A percentile compares a stretch with the other conserved stretches of the same genome.
Evolutionary conservation across 2,888 invertebrate genomes (phyloP).

Genomic region (Aricia artaxerxes): DNA sequence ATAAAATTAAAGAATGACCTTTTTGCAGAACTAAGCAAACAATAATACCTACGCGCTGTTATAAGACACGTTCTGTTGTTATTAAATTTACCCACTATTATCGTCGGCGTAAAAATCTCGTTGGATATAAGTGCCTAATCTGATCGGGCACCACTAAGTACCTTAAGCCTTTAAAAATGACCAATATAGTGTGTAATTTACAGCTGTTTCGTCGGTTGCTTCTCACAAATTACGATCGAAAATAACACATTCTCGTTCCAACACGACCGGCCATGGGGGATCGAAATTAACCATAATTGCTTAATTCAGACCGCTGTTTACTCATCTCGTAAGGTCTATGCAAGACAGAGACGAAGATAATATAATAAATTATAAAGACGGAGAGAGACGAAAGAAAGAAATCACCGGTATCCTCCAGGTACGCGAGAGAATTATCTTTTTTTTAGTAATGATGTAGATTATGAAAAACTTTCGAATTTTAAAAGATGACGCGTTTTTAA

Average conservation of each 20-base stretch:
- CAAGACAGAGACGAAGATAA: slow-evolving; percentile 51
- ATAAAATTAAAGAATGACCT: neutral
- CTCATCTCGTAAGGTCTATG: slow-evolving; percentile 60
- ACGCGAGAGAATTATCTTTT: slow-evolving; percentile 63
- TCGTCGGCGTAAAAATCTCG: neutral
- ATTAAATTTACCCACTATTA: neutral
- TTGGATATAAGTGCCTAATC: slow-evolving; percentile 1
- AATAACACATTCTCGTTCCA: slow-evolving; percentile 76
- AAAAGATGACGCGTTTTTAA: slow-evolving; percentile 27
- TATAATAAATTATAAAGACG: slow-evolving; percentile 40
- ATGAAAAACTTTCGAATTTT: slow-evolving; percentile 41
- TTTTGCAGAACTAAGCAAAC: neutral
- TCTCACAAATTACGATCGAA: slow-evolving; percentile 79
- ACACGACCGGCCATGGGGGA: slow-evolving; percentile 70
- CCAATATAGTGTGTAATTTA: slow-evolving; percentile 70
- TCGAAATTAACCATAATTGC: slow-evolving; percentile 80
- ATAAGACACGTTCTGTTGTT: neutral
- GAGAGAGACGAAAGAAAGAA: slow-evolving; percentile 52
- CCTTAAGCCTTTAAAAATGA: slow-evolving; percentile 54
- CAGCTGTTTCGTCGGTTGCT: slow-evolving; percentile 77
- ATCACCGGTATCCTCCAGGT: slow-evolving; percentile 63
- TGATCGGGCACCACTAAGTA: slow-evolving; percentile 8
- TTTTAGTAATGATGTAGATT: slow-evolving; percentile 53
- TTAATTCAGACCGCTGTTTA: slow-evolving; percentile 76
- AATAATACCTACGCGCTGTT: neutral